Conservation (phyloP, 2,113 vertebrate species). For the Peromyscus californicus region DNA sequence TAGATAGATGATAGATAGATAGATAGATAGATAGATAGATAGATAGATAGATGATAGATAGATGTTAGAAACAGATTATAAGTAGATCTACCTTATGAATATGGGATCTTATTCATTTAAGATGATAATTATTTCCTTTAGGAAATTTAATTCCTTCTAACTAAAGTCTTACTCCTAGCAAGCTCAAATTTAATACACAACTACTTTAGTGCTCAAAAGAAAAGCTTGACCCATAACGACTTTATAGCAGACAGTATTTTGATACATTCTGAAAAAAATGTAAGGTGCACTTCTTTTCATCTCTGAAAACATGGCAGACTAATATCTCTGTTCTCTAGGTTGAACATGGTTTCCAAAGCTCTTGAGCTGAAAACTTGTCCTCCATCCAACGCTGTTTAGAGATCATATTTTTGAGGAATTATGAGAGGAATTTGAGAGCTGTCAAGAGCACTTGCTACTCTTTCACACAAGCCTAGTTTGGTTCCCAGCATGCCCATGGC, state of each 20-base stretch:
- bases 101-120: background rate
- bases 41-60: background rate
- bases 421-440: background rate
- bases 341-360: background rate
- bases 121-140: background rate
- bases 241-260: background rate
- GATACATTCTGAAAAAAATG: background rate
- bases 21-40: background rate
- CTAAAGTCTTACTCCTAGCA: background rate
- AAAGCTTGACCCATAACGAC: background rate
- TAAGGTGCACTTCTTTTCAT: background rate
- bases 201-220: background rate
- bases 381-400: background rate
- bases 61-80: background rate
- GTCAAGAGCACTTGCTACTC: background rate
- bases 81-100: no score
- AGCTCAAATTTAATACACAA: background rate
- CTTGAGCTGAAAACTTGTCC: background rate
- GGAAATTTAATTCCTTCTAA: rapidly evolving
- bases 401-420: background rate
- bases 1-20: background rate
- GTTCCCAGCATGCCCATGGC: no score
- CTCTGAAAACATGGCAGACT: background rate
- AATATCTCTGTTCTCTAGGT: background rate
- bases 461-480: background rate